Evolutionary conservation across 2,113 vertebrate genomes (phyloP), one percentile per base, ranked within the genome.

Genomic region (Gymnobelideus leadbeateri): DNA sequence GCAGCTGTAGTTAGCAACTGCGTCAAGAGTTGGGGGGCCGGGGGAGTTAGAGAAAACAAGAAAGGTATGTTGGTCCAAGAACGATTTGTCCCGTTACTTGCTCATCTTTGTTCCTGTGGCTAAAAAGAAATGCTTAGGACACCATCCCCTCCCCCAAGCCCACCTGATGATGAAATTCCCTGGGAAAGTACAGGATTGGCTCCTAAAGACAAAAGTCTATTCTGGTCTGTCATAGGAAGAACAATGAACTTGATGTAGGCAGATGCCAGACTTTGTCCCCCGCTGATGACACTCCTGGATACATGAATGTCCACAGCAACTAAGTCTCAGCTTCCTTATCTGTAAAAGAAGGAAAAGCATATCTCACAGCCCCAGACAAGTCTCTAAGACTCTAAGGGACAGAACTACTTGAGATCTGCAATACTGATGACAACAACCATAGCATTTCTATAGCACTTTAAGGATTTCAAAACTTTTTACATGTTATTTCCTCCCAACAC

Each of bases 1-100:
- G 95, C 89, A 97, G 90, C 91, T 96, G 90, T 94, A 95, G 97
- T 97, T 96, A 97, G 90, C 92, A 97, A 98, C 91, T 94, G 52
- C 8, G 23, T 97, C 95, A 94, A 50, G 95, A 96, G 55, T 96
- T 90, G 47, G 31, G 77, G 23, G 46, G 24, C 16, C 4, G 16
- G 19, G 50, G 28, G 51, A 5, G 8, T 57, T 47, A 55, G 21
- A 96, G 23, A 92, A 24, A 84, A 84, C 68, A 23, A 84, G n/a
- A 84, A 84, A 77, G 91, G 93, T 94, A 51, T 90, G 95, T 95
- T 98, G 43, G 94, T 49, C 91, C 84, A 93, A 95, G 97, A 68
- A 98, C 96, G 8, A 94, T 97, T 96, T 97, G 93, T 97, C 95
- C 97, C 95, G 97, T 92, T 49, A 92, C 61, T 55, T 25, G 43